Conservation (phyloP, 2,113 vertebrate species). For the Petromus typicus region DNA sequence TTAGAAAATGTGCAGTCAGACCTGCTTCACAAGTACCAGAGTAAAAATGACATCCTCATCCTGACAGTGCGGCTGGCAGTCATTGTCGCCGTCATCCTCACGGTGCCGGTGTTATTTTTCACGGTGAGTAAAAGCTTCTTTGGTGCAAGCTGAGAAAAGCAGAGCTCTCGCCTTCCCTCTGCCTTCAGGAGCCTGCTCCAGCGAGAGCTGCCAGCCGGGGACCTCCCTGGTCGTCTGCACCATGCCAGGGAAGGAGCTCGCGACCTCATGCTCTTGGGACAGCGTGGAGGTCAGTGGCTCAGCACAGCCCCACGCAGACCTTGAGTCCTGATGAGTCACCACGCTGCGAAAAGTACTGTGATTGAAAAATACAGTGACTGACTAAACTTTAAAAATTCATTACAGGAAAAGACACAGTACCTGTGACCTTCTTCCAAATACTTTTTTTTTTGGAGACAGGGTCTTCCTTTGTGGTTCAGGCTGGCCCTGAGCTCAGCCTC, state of each 20-base stretch:
- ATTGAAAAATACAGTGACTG: neutral
- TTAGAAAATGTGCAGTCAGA: conserved; percentile 87
- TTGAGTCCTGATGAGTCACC: neutral
- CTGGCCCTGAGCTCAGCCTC: too few species aligned
- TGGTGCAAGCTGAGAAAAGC: neutral
- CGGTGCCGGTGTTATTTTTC: conserved; percentile 90
- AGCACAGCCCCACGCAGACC: neutral
- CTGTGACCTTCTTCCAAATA: neutral
- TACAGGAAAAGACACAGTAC: neutral
- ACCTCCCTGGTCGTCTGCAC: neutral
- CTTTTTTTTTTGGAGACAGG: too few species aligned
- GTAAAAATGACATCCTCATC: conserved; percentile 85
- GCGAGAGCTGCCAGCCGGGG: neutral
- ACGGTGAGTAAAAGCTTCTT: conserved; percentile 85
- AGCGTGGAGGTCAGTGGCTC: neutral
- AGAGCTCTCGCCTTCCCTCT: neutral
- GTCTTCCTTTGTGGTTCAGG: too few species aligned
- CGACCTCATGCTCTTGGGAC: neutral
- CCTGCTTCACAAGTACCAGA: conserved; percentile 89
- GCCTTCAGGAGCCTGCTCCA: neutral
- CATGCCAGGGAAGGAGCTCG: neutral
- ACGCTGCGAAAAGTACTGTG: neutral
- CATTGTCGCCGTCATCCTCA: conserved; percentile 89
- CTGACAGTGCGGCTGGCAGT: conserved; percentile 89
- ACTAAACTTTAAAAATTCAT: neutral